Conservation (phyloP, 2,797 vertebrate species). For the Manis pentadactyla region DNA sequence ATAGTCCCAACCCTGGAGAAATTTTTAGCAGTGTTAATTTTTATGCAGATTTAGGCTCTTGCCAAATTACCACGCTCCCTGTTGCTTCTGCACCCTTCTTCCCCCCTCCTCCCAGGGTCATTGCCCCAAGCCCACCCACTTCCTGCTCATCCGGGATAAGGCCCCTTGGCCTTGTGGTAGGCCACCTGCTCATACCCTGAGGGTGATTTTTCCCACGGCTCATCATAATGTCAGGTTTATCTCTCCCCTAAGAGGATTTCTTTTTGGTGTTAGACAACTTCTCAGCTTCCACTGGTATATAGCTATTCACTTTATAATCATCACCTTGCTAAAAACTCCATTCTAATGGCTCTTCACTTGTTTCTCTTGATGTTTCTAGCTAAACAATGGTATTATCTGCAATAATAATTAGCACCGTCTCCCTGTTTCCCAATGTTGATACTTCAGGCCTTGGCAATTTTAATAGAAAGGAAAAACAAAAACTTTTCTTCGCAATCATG, state of each 20-base stretch:
- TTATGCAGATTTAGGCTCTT: neutral
- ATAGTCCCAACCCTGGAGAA: neutral
- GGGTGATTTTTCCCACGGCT: neutral
- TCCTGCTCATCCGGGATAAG: neutral
- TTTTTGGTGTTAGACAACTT: neutral
- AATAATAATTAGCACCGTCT: neutral
- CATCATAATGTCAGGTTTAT: neutral
- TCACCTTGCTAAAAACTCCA: neutral
- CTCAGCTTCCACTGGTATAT: neutral
- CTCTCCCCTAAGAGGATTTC: slow-evolving; percentile 5
- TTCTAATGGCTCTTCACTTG: neutral
- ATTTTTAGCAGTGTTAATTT: neutral
- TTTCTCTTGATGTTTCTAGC: neutral
- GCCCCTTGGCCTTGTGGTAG: neutral
- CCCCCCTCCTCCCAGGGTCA: no score
- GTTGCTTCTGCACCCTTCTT: neutral
- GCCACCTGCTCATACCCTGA: neutral
- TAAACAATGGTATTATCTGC: neutral
- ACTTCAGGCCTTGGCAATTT: neutral
- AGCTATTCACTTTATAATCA: neutral
- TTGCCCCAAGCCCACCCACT: neutral
- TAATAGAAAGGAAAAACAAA: neutral
- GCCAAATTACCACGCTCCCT: neutral
- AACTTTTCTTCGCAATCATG: neutral
- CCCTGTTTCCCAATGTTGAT: neutral